These are phyloP conservation scores for Sylvilagus floridanus DNA, from an alignment of 2,797 vertebrate species.

Conservation along the genomic window DNA sequence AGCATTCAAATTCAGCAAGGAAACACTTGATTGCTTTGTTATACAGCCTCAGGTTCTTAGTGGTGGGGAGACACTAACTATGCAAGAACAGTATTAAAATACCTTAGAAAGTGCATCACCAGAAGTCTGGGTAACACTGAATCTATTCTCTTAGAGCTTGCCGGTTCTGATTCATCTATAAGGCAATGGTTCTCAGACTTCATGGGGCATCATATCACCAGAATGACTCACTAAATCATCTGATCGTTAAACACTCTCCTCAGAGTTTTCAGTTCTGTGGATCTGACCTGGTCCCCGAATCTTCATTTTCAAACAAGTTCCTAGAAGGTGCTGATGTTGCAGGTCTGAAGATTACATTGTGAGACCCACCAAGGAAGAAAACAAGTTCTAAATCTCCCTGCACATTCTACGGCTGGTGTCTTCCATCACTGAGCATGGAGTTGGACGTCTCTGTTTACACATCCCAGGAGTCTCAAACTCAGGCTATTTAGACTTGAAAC, in stretches of 20 bases:
- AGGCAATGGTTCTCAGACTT: neutral
- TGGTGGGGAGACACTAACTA: neutral
- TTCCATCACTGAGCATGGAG: neutral
- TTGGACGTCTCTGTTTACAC: slow-evolving; percentile 8
- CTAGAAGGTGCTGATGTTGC: neutral
- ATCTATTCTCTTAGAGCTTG: neutral
- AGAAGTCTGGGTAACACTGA: neutral
- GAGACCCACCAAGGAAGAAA: slow-evolving; percentile 25
- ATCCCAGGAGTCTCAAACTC: neutral
- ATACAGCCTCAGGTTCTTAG: neutral
- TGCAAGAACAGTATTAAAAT: neutral
- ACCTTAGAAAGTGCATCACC: neutral
- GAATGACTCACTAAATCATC: neutral
- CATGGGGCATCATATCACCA: neutral
- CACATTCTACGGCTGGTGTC: neutral
- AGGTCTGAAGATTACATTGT: neutral
- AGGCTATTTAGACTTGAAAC: slow-evolving; percentile 28
- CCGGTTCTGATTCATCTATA: neutral
- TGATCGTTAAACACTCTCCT: neutral
- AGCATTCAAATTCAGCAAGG: neutral
- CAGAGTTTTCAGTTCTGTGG: neutral
- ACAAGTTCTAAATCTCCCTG: neutral
- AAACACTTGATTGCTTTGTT: neutral
- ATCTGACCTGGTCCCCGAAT: neutral
- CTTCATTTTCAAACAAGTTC: slow-evolving; percentile 13